phyloP scores from a whole-genome alignment of 1,140 invertebrate genomes.

The Arctopsyche grandis region DNA sequence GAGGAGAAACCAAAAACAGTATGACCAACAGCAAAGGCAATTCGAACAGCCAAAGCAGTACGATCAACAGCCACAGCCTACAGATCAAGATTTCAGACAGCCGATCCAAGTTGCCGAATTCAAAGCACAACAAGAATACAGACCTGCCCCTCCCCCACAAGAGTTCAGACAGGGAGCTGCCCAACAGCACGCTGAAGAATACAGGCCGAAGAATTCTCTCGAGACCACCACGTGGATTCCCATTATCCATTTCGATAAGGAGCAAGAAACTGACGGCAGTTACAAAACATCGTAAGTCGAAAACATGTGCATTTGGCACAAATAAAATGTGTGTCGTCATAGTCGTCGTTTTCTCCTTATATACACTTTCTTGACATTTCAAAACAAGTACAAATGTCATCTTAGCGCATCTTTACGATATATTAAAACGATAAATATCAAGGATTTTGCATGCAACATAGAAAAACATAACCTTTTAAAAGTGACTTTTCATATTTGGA shows the following conservation, averaged over 20 bases:
- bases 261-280: conserved; percentile 81
- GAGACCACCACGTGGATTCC: conserved; percentile 78
- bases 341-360: conserved; percentile 19
- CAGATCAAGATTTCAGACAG: conserved; percentile 59
- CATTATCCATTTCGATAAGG: conserved; percentile 82
- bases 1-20: conserved; percentile 45
- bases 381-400: conserved; percentile 25
- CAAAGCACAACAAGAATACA: conserved; percentile 60
- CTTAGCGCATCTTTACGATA: conserved; percentile 5
- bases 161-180: conserved; percentile 35
- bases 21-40: conserved; percentile 59
- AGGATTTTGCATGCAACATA: neutral
- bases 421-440: neutral
- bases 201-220: conserved; percentile 56
- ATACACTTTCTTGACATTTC: conserved; percentile 9
- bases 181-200: conserved; percentile 56
- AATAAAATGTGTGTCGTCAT: neutral
- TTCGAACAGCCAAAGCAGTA: conserved; percentile 57
- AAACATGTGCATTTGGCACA: neutral
- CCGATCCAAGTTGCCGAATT: conserved; percentile 50
- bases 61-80: conserved; percentile 60
- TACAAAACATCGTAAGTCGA: conserved; percentile 79
- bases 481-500: no score
- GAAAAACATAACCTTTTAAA: no score
- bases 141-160: conserved; percentile 45